Evolutionary conservation across 2,113 vertebrate species (phyloP).

Genomic region (Vimba vimba): DNA sequence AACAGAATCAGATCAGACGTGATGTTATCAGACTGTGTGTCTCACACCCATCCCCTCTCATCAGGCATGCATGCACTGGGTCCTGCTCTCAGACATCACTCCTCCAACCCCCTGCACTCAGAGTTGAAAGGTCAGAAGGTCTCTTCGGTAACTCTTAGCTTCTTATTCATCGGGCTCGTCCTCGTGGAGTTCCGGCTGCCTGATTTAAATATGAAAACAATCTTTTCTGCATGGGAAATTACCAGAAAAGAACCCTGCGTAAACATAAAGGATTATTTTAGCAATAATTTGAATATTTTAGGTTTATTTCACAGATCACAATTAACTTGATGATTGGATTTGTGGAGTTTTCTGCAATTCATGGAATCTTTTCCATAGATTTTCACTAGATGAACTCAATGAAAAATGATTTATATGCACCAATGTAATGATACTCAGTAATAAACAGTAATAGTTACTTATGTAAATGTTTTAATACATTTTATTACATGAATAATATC

Average conservation of each 20-base stretch:
- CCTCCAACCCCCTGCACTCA: conserved; percentile 34
- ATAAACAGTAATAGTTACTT: background rate
- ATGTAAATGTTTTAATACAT: background rate
- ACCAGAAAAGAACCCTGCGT: background rate
- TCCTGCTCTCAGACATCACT: conserved; percentile 50
- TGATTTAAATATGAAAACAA: conserved; percentile 46
- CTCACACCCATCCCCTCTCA: conserved; percentile 53
- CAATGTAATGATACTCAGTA: background rate
- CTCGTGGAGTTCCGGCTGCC: conserved; percentile 18
- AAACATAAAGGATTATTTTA: background rate
- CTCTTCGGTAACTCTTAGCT: conserved; percentile 26
- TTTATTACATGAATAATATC: background rate
- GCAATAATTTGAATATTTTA: background rate
- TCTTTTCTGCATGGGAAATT: conserved; percentile 6
- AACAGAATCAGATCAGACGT: conserved; percentile 47
- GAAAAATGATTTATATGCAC: background rate
- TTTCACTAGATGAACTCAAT: background rate
- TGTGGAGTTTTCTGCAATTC: background rate
- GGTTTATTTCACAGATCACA: background rate
- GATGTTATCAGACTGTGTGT: conserved; percentile 54
- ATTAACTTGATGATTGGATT: background rate
- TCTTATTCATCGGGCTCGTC: conserved; percentile 30
- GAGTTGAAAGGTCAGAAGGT: conserved; percentile 45
- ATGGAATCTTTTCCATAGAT: background rate
- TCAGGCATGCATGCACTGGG: conserved; percentile 53